phyloP scores from a whole-genome alignment of 2,888 invertebrate species.

The Drosophila glabriapex region DNA sequence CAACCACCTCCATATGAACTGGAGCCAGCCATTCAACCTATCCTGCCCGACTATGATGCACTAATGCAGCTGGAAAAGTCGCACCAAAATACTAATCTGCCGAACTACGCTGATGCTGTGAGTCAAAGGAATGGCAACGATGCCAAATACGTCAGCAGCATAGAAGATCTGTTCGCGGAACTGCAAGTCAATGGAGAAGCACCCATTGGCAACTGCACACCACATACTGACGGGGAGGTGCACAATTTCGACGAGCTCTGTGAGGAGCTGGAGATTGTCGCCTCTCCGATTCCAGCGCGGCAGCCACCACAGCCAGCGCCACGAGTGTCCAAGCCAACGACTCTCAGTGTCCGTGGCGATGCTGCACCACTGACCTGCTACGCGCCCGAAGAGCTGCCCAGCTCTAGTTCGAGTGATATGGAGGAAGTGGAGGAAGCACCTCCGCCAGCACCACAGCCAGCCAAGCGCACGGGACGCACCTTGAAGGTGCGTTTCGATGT shows the following conservation, averaged over 20 bases:
- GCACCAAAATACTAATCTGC: conserved; percentile 37
- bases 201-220: neutral
- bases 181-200: conserved; percentile 36
- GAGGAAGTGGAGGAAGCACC: conserved; percentile 31
- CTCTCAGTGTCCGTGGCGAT: conserved; percentile 57
- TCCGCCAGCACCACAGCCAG: conserved; percentile 46
- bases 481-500: conserved; percentile 79
- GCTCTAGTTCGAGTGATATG: conserved; percentile 57
- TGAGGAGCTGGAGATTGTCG: conserved; percentile 50
- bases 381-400: conserved; percentile 56
- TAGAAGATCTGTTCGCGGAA: conserved; percentile 68
- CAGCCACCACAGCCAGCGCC: conserved; percentile 62
- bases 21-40: conserved; percentile 6
- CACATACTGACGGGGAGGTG: conserved; percentile 17
- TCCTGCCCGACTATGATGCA: conserved; percentile 69
- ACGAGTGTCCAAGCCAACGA: conserved; percentile 46
- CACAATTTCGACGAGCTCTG: conserved; percentile 61
- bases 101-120: conserved; percentile 60
- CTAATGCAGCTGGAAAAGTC: conserved; percentile 58
- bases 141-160: conserved; percentile 55
- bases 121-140: conserved; percentile 8
- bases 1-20: conserved; percentile 63
- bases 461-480: conserved; percentile 53
- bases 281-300: conserved; percentile 32
- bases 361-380: conserved; percentile 62